phyloP scores from a whole-genome alignment of 2,113 vertebrate genomes.

The Nycticorax nycticorax region DNA sequence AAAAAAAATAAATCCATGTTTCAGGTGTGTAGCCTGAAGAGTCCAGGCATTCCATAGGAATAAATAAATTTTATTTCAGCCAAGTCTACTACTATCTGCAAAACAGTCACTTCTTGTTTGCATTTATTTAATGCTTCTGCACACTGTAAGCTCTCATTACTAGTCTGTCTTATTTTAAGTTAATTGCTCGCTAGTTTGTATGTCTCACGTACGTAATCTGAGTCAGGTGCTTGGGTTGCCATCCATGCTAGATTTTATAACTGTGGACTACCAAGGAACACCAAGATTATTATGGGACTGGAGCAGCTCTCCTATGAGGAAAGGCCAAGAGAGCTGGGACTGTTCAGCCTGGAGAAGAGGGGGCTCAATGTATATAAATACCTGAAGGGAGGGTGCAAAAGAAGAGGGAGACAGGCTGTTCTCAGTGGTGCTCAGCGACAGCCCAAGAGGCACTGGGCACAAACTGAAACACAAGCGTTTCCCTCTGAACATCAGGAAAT shows the following conservation, averaged over 20 bases:
- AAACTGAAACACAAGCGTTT: neutral
- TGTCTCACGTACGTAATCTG: neutral
- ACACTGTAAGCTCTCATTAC: neutral
- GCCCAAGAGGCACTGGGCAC: neutral
- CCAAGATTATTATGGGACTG: neutral
- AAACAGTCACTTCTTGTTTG: neutral
- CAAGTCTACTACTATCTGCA: neutral
- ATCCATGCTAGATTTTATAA: neutral
- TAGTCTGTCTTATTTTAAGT: neutral
- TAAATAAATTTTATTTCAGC: neutral
- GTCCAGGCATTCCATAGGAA: neutral
- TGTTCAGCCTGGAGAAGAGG: neutral
- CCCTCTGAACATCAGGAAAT: neutral
- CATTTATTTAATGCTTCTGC: neutral
- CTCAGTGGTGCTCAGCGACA: neutral
- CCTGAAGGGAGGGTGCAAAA: neutral
- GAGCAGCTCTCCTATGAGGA: neutral
- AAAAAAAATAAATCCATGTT: neutral
- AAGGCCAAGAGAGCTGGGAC: neutral
- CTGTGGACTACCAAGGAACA: neutral
- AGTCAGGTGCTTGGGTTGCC: neutral
- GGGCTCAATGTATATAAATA: neutral
- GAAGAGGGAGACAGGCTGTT: neutral
- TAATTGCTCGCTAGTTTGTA: neutral
- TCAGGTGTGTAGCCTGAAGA: neutral